Evolutionary conservation across 2,888 invertebrate species (phyloP).

Genomic region (Plagiodera versicolora): DNA sequence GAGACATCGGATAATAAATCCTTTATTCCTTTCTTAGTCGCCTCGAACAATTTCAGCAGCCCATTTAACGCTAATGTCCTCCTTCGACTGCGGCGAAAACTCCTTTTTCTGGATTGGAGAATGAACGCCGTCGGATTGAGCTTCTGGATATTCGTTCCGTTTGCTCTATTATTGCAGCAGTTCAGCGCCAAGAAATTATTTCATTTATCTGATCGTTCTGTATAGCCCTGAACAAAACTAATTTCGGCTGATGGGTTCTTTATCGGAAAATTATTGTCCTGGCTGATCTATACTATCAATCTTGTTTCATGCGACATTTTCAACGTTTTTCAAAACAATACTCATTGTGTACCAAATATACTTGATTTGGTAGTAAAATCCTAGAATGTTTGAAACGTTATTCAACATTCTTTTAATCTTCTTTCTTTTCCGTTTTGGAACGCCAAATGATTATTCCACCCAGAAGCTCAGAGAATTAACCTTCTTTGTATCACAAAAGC

Average conservation of each 20-base stretch:
- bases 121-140: constrained; percentile 20
- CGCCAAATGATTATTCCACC: no score
- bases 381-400: no score
- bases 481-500: no score
- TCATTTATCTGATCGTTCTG: background rate
- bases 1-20: constrained; percentile 18
- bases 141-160: constrained; percentile 15
- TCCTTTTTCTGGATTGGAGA: constrained; percentile 19
- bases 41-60: constrained; percentile 27
- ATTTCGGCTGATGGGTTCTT: background rate
- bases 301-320: no score
- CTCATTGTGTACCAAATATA: no score
- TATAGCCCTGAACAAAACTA: background rate
- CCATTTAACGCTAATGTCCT: constrained; percentile 32
- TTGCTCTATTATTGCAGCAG: constrained; percentile 29
- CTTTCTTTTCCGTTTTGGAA: no score
- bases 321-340: no score
- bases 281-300: no score
- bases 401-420: no score
- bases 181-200: constrained; percentile 17
- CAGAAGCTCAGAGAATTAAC: no score
- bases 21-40: constrained; percentile 12
- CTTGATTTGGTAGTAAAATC: no score
- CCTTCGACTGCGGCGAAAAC: constrained; percentile 24
- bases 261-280: background rate